Evolutionary conservation across 2,113 vertebrate species (phyloP), one percentile per base, ranked within the genome.

Genomic region (Grammomys dolichurus): DNA sequence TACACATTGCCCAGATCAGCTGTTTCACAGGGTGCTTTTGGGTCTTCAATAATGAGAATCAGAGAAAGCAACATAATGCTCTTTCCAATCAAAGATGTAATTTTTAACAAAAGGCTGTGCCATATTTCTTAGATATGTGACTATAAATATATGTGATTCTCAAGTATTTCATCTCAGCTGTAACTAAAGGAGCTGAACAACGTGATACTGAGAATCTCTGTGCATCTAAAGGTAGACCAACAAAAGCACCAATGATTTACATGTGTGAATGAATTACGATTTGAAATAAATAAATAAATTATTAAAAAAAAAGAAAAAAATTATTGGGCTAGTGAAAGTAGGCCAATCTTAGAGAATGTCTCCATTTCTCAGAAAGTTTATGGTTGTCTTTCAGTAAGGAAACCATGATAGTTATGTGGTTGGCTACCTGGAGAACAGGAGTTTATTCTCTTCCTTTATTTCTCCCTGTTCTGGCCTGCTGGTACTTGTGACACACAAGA

Each of bases 41-140:
- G 89, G 51, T 17, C 28, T 93, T 70, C 33, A 33, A 88, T 78
- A 36, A n/a, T 80, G 89, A 94, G 96, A 94, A 93, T 96, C 88
- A 92, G 24, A n/a, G 58, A 81, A 86, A 63, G 46, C 67, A 86
- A 14, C 54, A 73, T 8, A 36, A 75, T n/a, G 36, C 56, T 40
- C 40, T 40, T 40, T 54, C 77, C 90, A 90, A 86, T 28, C 67
- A 63, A 76, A 78, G 54, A 88, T 46, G 6, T 89, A 33, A 70
- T 85, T 89, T 65, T 75, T 96, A 94, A 96, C 56, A 3, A 24
- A 60, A 46, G 92, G 69, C 51, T 91, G 40, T 54, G 6, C 13
- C 12, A 81, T 84, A n/a, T 13, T 91, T 89, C 86, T 22, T 75
- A 87, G 33, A 5, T 63, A 28, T 31, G 0, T 70, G 60, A 31